A percentile compares a stretch with the other conserved stretches of the same genome.
phyloP scores from a whole-genome alignment of 2,888 invertebrate species.

The Parnassius apollo region DNA sequence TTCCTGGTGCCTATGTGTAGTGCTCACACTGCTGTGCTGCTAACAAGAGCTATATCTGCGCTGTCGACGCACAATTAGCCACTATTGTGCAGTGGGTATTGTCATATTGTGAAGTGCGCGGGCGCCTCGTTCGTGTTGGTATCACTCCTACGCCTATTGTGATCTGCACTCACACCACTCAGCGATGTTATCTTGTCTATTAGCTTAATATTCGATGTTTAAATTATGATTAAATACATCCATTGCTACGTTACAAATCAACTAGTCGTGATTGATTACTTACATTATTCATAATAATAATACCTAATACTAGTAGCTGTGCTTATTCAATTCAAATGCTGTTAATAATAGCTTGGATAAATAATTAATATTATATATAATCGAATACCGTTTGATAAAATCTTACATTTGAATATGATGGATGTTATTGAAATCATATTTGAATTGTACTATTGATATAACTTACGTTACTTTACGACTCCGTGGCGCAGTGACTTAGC shows the following conservation, averaged over 20 bases:
- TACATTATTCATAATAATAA: slow-evolving; percentile 50
- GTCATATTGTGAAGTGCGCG: slow-evolving; percentile 44
- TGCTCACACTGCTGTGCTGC: slow-evolving; percentile 32
- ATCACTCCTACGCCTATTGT: slow-evolving; percentile 77
- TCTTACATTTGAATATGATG: slow-evolving; percentile 12
- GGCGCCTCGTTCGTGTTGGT: slow-evolving; percentile 56
- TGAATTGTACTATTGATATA: background rate
- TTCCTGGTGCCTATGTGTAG: slow-evolving; percentile 44
- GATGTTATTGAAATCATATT: slow-evolving; percentile 15
- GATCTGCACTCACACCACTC: slow-evolving; percentile 60
- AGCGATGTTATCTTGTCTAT: slow-evolving; percentile 70
- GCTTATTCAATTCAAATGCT: slow-evolving; percentile 33
- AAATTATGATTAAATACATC: slow-evolving; percentile 63
- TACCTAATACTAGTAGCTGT: slow-evolving; percentile 46
- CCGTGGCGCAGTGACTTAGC: too few species aligned
- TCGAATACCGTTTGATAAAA: slow-evolving; percentile 14
- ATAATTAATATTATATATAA: slow-evolving; percentile 20
- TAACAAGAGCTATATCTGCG: slow-evolving; percentile 55
- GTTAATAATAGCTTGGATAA: slow-evolving; percentile 14
- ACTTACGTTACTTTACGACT: too few species aligned
- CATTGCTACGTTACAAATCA: slow-evolving; percentile 42
- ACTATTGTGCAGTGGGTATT: slow-evolving; percentile 57
- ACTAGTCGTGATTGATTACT: slow-evolving; percentile 62
- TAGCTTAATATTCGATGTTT: slow-evolving; percentile 57
- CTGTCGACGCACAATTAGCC: slow-evolving; percentile 78